Percentiles rank a stretch among this genome's conserved stretches.
Evolutionary conservation across 2,113 vertebrate genomes (phyloP).

Genomic region (Nibea coibor): DNA sequence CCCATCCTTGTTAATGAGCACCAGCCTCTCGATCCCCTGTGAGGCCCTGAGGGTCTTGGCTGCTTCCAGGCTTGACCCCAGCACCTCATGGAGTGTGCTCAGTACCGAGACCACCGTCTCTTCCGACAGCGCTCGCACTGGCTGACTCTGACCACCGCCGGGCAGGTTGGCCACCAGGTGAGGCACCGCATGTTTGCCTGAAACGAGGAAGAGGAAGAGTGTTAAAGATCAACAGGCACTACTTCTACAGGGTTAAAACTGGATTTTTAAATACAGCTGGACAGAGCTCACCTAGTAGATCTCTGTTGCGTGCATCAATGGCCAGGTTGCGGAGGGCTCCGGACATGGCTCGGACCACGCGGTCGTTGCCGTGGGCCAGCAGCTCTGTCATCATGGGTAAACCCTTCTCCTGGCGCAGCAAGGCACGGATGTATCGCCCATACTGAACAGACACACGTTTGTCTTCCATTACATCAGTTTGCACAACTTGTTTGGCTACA

Average conservation of each 20-base stretch:
- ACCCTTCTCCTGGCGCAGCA: constrained; percentile 92
- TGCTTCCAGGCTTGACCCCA: constrained; percentile 91
- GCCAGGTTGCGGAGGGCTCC: constrained; percentile 96
- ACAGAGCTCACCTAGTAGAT: constrained; percentile 89
- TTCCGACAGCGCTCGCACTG: constrained; percentile 87
- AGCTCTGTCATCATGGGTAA: constrained; percentile 92
- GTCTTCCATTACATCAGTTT: not conserved
- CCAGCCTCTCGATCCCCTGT: constrained; percentile 94
- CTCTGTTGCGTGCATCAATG: constrained; percentile 91
- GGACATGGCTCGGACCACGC: constrained; percentile 93
- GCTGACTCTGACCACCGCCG: constrained; percentile 89
- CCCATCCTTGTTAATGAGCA: constrained; percentile 95
- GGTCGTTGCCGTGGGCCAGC: constrained; percentile 88
- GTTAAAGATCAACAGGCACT: not conserved
- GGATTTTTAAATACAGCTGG: not conserved
- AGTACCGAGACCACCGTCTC: constrained; percentile 93
- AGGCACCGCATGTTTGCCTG: constrained; percentile 92
- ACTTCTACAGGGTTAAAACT: not conserved
- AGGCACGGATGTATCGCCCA: constrained; percentile 90
- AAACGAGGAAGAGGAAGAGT: not conserved
- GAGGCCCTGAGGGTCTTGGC: constrained; percentile 92
- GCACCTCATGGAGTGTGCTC: constrained; percentile 93
- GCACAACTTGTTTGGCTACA: not conserved
- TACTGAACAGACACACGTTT: constrained; percentile 80
- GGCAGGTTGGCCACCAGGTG: constrained; percentile 92